Conservation (phyloP, 2,888 invertebrate species). For the Cacoxenus indagator region DNA sequence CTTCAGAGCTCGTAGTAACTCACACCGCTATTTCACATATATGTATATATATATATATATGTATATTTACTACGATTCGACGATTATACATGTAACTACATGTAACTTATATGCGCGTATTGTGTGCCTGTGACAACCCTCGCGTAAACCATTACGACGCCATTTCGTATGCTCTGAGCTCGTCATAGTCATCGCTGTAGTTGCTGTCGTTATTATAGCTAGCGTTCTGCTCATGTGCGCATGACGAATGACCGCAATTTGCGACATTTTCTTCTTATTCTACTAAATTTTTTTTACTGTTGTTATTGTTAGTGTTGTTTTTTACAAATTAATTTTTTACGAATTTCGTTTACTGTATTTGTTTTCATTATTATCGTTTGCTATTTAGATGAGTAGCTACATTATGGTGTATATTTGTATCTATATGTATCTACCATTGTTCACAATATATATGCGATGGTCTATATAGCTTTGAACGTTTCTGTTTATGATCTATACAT, state of each 20-base stretch:
- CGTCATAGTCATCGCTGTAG: background rate
- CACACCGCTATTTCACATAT: too few relatives aligned
- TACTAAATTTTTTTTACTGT: slow-evolving; percentile 28
- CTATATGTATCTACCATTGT: slow-evolving; percentile 41
- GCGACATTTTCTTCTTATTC: slow-evolving; percentile 58
- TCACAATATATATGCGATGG: slow-evolving; percentile 23
- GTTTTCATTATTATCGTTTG: slow-evolving; percentile 43
- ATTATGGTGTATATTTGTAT: slow-evolving; percentile 21
- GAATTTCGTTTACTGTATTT: slow-evolving; percentile 66
- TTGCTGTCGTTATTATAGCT: slow-evolving; percentile 33
- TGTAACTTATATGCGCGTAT: background rate
- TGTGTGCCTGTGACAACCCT: background rate
- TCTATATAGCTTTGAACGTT: too few relatives aligned
- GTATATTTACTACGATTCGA: too few relatives aligned
- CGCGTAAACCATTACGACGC: slow-evolving; percentile 14
- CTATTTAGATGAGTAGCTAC: slow-evolving; percentile 24
- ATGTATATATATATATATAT: too few relatives aligned
- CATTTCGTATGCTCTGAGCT: slow-evolving; percentile 5
- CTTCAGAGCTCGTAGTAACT: too few relatives aligned
- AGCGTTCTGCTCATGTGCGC: slow-evolving; percentile 66
- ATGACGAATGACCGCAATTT: slow-evolving; percentile 70
- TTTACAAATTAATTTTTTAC: slow-evolving; percentile 43
- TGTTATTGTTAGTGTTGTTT: slow-evolving; percentile 45
- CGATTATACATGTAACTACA: background rate
- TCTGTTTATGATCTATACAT: too few relatives aligned